Evolutionary conservation across 2,797 vertebrate species (phyloP), one percentile per base, ranked within the genome.

Genomic region (Rhabdophis nuchalis): DNA sequence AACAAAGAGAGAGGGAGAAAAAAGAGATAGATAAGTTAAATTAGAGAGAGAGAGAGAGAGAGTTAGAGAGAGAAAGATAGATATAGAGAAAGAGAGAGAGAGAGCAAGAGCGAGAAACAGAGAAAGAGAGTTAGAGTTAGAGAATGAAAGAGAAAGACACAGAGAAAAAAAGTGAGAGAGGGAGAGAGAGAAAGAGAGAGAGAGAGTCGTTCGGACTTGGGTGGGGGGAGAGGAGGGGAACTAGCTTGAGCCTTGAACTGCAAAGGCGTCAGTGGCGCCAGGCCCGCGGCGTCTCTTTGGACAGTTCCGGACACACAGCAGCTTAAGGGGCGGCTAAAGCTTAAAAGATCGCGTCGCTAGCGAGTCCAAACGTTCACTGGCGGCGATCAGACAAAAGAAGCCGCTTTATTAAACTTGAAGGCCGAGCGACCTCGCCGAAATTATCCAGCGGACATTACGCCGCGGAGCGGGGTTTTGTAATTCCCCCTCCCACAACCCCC

Each of bases 41-140:
- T 54, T n/a, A 27, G 41, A 25, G 3, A 50, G 6, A 23, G 46
- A n/a, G 54, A 27, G 41, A 25, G 23, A 10, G 27, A 5, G 2
- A 2, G 4, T 9, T 2, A 11, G 86, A 1, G 0, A 0, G 54
- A 11, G 91, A 25, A 14, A n/a, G 32, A n/a, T 5, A 8, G 1
- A 29, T 5, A 20, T 0, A 3, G 57, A 14, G 10, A 11, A 1
- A 3, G 23, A 1, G 3, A 4, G 57, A 23, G 16, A 56, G 5
- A 20, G 16, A 25, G 0, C 3, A 10, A 61, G 10, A 61, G 10
- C 0, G 25, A 27, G n/a, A 64, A 3, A 52, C 50, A 18, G 54
- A 56, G 4, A 56, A 6, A 25, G 27, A 86, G n/a, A 53, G 7
- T n/a, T n/a, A 54, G 46, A 23, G 2, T n/a, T n/a, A 18, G 72